Evolutionary conservation across 2,797 vertebrate genomes (phyloP).

Genomic region (Periparus ater): DNA sequence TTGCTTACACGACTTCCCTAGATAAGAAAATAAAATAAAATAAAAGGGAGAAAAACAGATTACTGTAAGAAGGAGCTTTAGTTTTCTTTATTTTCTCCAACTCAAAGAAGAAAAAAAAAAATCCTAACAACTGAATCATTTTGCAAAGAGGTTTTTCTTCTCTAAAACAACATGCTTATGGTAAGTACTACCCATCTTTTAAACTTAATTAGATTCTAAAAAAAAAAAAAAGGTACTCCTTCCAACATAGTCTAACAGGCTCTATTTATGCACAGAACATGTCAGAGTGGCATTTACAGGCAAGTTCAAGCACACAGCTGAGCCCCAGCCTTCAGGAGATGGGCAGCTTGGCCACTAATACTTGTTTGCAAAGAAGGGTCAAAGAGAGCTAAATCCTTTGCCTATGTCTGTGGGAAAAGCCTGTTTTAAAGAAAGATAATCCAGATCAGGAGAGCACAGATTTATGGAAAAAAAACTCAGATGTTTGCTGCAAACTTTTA

Average conservation of each 20-base stretch:
- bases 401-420: neutral
- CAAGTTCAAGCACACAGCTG: neutral
- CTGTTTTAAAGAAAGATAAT: neutral
- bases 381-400: neutral
- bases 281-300: slow-evolving; percentile 2
- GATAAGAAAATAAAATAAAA: slow-evolving; percentile 70
- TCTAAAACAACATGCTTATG: slow-evolving; percentile 47
- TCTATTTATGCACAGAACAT: slow-evolving; percentile 2
- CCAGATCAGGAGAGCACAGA: neutral
- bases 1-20: slow-evolving; percentile 23
- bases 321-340: neutral
- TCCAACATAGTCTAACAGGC: neutral
- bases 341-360: neutral
- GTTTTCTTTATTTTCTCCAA: slow-evolving; percentile 20
- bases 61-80: slow-evolving; percentile 43
- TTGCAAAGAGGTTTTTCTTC: slow-evolving; percentile 47
- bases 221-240: neutral
- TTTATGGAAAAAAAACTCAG: neutral
- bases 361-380: neutral
- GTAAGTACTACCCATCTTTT: neutral
- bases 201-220: slow-evolving; percentile 2
- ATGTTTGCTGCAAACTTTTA: neutral
- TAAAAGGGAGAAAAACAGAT: slow-evolving; percentile 61
- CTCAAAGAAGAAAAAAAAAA: slow-evolving; percentile 5
- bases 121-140: slow-evolving; percentile 36